phyloP scores from a whole-genome alignment of 1,140 invertebrate species.

The Euura lappo region DNA sequence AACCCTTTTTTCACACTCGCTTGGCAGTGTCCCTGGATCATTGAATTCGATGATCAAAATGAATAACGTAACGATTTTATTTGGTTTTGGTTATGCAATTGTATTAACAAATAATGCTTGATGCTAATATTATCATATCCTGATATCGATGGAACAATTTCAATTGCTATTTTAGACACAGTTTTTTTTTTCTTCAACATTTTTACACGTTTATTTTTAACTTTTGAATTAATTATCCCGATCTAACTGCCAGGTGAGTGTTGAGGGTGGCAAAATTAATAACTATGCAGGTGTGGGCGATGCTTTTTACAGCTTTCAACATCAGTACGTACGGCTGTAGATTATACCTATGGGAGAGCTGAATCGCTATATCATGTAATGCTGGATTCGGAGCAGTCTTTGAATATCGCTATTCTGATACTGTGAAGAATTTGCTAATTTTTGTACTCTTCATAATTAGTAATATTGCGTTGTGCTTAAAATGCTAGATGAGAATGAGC shows the following conservation, averaged over 20 bases:
- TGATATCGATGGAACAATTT: no score
- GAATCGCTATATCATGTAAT: no score
- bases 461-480: constrained; percentile 8
- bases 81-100: no score
- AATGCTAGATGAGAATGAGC: constrained; percentile 9
- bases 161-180: not conserved
- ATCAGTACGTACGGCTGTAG: not conserved
- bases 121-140: no score
- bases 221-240: constrained; percentile 13
- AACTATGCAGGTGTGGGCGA: constrained; percentile 47
- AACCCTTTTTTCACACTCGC: constrained; percentile 28
- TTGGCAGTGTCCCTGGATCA: constrained; percentile 39
- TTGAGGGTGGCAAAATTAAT: constrained; percentile 44
- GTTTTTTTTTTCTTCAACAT: not conserved
- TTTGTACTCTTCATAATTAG: not conserved
- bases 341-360: no score
- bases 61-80: not conserved
- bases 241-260: constrained; percentile 42
- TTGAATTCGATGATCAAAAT: not conserved
- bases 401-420: no score
- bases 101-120: no score
- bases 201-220: not conserved
- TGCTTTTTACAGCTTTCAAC: constrained; percentile 48
- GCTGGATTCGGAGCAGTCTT: no score
- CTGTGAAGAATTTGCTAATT: not conserved